Evolutionary conservation across 1,140 invertebrate genomes (phyloP).

Genomic region (Heliconius congener): DNA sequence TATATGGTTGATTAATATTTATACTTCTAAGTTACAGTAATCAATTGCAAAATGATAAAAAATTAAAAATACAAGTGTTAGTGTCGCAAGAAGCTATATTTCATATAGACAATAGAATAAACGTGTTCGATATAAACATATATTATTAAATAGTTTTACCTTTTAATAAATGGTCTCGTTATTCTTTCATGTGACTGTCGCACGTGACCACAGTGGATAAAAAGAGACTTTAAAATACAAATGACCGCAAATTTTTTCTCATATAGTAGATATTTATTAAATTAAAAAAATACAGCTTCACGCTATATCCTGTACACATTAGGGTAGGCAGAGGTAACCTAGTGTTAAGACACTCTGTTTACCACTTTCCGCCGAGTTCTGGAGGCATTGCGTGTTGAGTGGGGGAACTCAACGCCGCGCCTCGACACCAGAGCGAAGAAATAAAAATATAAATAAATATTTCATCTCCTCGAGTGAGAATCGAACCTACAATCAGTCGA

Average conservation of each 20-base stretch:
- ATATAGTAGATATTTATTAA: neutral
- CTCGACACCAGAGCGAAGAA: too few species aligned
- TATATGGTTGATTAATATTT: too few species aligned
- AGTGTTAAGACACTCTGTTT: too few species aligned
- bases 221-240: neutral
- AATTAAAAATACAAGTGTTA: neutral
- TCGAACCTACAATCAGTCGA: too few species aligned
- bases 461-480: too few species aligned
- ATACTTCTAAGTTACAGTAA: neutral
- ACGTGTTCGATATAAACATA: constrained; percentile 40
- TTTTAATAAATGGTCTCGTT: constrained; percentile 25
- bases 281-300: too few species aligned
- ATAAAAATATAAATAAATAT: too few species aligned
- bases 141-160: constrained; percentile 64
- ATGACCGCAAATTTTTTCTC: neutral
- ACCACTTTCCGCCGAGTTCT: too few species aligned
- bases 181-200: neutral
- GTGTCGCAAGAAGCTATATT: constrained; percentile 13
- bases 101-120: constrained; percentile 21
- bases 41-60: neutral
- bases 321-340: too few species aligned
- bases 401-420: too few species aligned
- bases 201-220: neutral
- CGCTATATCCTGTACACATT: too few species aligned
- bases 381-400: too few species aligned